Evolutionary conservation across 2,797 vertebrate genomes (phyloP), one percentile per base, ranked within the genome.

Genomic region (Pangasius djambal): DNA sequence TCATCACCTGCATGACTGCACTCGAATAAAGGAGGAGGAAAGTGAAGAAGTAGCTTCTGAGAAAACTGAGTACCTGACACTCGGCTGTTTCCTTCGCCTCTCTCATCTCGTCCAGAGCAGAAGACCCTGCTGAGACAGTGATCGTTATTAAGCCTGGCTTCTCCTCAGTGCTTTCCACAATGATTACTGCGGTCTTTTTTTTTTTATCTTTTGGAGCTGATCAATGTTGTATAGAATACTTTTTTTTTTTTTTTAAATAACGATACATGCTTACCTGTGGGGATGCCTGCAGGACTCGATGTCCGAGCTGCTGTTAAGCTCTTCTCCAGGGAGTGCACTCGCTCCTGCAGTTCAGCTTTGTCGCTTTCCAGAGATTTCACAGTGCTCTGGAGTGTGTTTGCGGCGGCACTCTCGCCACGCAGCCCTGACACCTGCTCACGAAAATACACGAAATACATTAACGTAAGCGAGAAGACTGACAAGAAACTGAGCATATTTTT

Each of bases 281-380:
- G 40, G 37, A 44, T 90, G 50, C 92, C 91, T 74, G 94, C 93
- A 88, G 94, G 93, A 85, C 92, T 93, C 2, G 92, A 92, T 87
- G 94, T 96, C 92, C 96, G 93, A 89, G 96, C 90, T 92, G 95
- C 94, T 63, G 94, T 93, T 85, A 96, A 95, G 90, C 96, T 96
- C 92, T 96, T 96, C 93, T 99, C 97, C 93, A 99, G 93, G 92
- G 93, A 96, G 93, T 97, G 96, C 74, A 99, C 94, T 75, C 94
- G 96, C 48, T 97, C 96, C 93, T 98, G 97, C 6, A 99, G 97
- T 86, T 96, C 93, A 81, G 94, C 88, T 89, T 98, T 99, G 89
- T 99, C 98, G 20, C 92, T 96, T 94, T 99, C 97, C 90, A 98
- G 93, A n/a, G 96, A 94, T 91, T 97, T 95, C 85, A 99, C 94